Evolutionary conservation across 2,113 vertebrate species (phyloP).

Genomic region (Burhinus oedicnemus): DNA sequence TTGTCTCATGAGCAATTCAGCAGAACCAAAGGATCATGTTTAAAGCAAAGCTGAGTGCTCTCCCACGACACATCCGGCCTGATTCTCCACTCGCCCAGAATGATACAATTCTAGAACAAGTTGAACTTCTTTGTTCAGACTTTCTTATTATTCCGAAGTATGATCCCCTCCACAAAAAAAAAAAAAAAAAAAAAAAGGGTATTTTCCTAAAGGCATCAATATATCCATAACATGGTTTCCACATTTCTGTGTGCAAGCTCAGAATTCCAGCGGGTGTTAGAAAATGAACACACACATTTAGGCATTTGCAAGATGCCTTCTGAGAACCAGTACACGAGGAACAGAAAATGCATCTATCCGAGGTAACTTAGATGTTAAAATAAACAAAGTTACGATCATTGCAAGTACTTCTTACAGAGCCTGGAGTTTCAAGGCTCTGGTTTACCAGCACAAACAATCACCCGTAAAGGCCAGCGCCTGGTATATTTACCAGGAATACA

Average conservation of each 20-base stretch:
- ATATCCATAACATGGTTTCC: neutral
- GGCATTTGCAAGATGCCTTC: neutral
- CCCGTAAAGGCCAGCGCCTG: neutral
- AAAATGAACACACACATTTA: neutral
- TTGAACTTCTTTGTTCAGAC: neutral
- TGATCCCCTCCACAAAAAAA: neutral
- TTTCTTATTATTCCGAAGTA: neutral
- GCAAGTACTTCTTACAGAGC: neutral
- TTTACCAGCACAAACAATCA: neutral
- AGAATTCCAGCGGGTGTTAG: neutral
- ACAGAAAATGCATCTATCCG: neutral
- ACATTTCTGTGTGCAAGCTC: neutral
- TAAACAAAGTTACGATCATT: neutral
- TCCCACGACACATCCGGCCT: neutral
- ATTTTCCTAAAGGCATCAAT: neutral
- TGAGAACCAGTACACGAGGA: neutral
- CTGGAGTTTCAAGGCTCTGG: neutral
- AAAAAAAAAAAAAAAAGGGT: neutral
- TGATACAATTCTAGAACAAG: neutral
- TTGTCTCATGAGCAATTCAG: neutral
- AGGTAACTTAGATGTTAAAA: neutral
- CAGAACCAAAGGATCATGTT: neutral
- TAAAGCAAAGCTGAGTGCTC: neutral
- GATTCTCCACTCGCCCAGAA: neutral
- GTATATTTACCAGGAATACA: neutral